A percentile compares a stretch with the other conserved stretches of the same genome.
Conservation (phyloP, 2,113 vertebrate genomes). For the Cryptotis parvus region DNA sequence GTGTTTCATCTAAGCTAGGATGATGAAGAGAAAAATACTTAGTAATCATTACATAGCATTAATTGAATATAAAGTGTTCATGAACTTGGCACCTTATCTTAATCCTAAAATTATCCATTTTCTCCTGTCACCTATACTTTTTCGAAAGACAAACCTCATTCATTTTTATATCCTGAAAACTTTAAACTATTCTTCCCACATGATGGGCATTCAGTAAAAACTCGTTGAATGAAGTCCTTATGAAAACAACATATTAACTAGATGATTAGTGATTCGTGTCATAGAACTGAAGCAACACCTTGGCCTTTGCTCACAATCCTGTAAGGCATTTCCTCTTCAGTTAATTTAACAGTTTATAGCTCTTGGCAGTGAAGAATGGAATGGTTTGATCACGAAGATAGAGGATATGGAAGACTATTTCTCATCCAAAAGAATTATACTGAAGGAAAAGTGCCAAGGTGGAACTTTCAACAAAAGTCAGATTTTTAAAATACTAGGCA, state of each 20-base stretch:
- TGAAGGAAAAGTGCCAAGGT: neutral
- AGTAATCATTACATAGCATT: slow-evolving; percentile 16
- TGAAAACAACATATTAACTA: neutral
- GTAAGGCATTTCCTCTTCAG: slow-evolving; percentile 29
- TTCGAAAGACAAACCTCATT: slow-evolving; percentile 24
- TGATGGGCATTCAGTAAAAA: neutral
- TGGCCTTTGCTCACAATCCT: slow-evolving; percentile 21
- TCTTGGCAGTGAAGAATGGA: neutral
- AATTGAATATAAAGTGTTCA: slow-evolving; percentile 15
- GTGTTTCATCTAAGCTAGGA: slow-evolving; percentile 14
- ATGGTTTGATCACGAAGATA: neutral
- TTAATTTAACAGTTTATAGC: slow-evolving; percentile 30
- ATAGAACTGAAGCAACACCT: neutral
- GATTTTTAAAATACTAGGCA: slow-evolving; percentile 21
- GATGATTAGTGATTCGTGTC: neutral
- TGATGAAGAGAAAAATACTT: neutral
- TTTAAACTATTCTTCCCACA: neutral
- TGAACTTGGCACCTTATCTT: neutral
- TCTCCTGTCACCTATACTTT: neutral
- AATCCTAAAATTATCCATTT: slow-evolving; percentile 12
- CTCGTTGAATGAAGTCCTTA: slow-evolving; percentile 16
- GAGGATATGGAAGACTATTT: neutral
- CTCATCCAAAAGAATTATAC: neutral
- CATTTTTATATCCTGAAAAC: neutral
- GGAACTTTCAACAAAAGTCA: slow-evolving; percentile 25